Evolutionary conservation across 2,888 invertebrate species (phyloP), one percentile per base, ranked within the genome.

Genomic region (Mythimna vitellina): DNA sequence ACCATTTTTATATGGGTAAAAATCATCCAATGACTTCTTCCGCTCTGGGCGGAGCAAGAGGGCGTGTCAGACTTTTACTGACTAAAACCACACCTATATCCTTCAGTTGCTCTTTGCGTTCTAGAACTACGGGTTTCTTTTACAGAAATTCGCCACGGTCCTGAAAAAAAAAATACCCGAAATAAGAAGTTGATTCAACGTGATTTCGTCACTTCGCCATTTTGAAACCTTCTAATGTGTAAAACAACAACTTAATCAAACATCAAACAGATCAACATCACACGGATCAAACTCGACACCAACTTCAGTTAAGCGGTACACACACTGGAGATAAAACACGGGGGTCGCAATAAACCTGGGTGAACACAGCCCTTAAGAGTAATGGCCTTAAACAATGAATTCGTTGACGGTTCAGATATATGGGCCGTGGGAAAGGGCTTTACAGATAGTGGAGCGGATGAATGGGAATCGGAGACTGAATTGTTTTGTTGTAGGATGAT

Each of bases 311-410:
- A 79, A 66, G 70, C 65, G 35, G 58, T 58, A 73, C 62, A 73
- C 66, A 77, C 69, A 76, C 60, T 49, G 57, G 49, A 82, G 80
- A 76, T 79, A 84, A 83, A 84, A 75, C 71, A 72, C 63, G n/a
- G 51, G 58, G 63, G 62, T 51, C 64, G 74, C 58, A 84, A 82
- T 85, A 85, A 83, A 77, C 71, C 73, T 71, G 65, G 60, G 70
- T 73, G 62, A 70, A 79, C 66, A 70, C 73, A 72, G 9, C 84
- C 76, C 79, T 79, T 71, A 72, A 75, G 79, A 76, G 72, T 82
- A 85, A 85, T 86, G 80, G 76, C 68, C 78, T 84, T 66, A 67
- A 81, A 82, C 86, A 84, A 82, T 82, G 85, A 85, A 84, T 85
- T 77, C 69, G 78, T 81, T 80, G 85, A 78, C 82, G 77, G 69